Percentiles rank a stretch among this genome's conserved stretches.
Evolutionary conservation across 2,888 invertebrate species (phyloP).

Genomic region (Dorcus parallelipipedus): DNA sequence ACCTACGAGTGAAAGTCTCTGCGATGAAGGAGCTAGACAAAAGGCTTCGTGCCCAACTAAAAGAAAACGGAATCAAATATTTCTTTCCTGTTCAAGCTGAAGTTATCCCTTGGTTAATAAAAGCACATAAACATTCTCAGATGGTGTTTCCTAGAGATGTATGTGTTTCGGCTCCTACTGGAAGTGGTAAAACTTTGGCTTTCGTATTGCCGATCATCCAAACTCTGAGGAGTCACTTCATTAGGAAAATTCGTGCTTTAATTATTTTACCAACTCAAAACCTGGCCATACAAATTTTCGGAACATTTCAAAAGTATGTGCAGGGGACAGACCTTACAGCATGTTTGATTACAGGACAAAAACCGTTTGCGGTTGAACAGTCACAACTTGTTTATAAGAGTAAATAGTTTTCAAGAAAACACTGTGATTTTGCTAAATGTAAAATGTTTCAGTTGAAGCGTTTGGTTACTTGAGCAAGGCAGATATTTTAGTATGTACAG

Average conservation of each 20-base stretch:
- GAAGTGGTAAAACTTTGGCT: conserved; percentile 94
- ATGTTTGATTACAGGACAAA: conserved; percentile 66
- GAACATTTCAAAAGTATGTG: conserved; percentile 73
- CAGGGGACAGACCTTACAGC: conserved; percentile 67
- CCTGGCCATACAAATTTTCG: conserved; percentile 83
- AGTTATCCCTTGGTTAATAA: conserved; percentile 73
- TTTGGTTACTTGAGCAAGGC: conserved; percentile 59
- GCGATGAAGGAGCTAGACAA: conserved; percentile 62
- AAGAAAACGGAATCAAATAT: conserved; percentile 66
- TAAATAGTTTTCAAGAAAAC: conserved; percentile 36
- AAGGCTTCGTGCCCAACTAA: conserved; percentile 60
- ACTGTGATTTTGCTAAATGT: background rate
- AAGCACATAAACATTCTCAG: conserved; percentile 57
- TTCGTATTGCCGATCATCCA: conserved; percentile 91
- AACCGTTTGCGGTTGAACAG: conserved; percentile 66
- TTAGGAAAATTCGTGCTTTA: conserved; percentile 69
- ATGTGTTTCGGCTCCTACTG: conserved; percentile 96
- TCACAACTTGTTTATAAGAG: conserved; percentile 57
- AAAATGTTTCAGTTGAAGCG: conserved; percentile 53
- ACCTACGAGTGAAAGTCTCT: conserved; percentile 53
- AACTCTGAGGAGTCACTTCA: conserved; percentile 44
- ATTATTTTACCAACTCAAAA: conserved; percentile 93
- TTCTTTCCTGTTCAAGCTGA: conserved; percentile 84
- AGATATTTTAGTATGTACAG: conserved; percentile 90
- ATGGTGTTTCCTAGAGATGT: conserved; percentile 79